Conservation (phyloP, 2,888 invertebrate genomes). For the Ametastegia equiseti region DNA sequence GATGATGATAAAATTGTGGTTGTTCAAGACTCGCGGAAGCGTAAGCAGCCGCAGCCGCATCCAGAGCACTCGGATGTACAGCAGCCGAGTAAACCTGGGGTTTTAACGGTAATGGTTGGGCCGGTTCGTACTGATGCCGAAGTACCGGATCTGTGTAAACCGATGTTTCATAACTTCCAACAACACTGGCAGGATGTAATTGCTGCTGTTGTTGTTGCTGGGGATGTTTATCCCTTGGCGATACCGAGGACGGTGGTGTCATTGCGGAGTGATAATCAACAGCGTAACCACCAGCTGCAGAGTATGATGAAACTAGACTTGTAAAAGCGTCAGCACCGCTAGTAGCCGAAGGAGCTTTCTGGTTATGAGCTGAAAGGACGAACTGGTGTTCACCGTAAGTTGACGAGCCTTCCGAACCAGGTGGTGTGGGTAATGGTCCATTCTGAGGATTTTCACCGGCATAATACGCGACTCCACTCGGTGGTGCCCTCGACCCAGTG, state of each 20-base stretch:
- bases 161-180: conserved; percentile 82
- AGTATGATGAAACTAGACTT: conserved; percentile 79
- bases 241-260: conserved; percentile 98
- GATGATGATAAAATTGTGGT: conserved; percentile 90
- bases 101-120: conserved; percentile 88
- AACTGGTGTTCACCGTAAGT: conserved; percentile 84
- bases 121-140: conserved; percentile 78
- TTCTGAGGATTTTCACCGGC: conserved; percentile 77
- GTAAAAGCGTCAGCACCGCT: conserved; percentile 79
- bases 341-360: conserved; percentile 64
- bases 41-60: conserved; percentile 81
- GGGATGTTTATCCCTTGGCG: conserved; percentile 90
- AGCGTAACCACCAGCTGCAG: conserved; percentile 79
- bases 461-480: conserved; percentile 70
- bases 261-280: conserved; percentile 95
- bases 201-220: conserved; percentile 77
- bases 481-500: conserved; percentile 71
- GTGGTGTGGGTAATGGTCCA: conserved; percentile 92
- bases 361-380: conserved; percentile 73
- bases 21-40: conserved; percentile 83
- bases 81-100: conserved; percentile 91
- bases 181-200: conserved; percentile 77
- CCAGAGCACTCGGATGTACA: conserved; percentile 77
- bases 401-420: conserved; percentile 90
- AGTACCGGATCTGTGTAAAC: conserved; percentile 76